Evolutionary conservation across 2,113 vertebrate species (phyloP).

Genomic region (Mastomys natalensis): DNA sequence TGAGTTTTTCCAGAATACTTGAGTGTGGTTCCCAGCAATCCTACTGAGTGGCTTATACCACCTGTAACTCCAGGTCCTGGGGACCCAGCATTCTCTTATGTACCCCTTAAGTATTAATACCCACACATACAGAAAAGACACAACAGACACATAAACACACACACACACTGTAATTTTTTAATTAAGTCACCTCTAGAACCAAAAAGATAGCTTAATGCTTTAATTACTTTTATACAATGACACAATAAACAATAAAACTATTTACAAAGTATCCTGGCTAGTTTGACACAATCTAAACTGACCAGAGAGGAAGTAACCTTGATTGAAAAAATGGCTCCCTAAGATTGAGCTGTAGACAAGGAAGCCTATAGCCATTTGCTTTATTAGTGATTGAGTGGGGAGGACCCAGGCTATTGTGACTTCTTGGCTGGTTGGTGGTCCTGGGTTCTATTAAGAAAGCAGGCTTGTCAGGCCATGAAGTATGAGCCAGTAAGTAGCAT

Average conservation of each 20-base stretch:
- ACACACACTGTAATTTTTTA: not conserved
- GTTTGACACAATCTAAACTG: not conserved
- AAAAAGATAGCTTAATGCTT: conserved; percentile 30
- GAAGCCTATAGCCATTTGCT: not conserved
- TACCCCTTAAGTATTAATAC: not conserved
- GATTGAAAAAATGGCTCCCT: not conserved
- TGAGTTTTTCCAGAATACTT: not conserved
- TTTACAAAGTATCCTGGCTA: not conserved
- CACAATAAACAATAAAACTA: not conserved
- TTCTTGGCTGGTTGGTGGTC: not conserved
- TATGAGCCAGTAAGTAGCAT: not conserved
- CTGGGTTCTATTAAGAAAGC: not conserved
- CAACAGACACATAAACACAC: not conserved
- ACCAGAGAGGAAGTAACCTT: not conserved
- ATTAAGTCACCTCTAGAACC: conserved; percentile 30
- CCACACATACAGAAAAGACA: not conserved
- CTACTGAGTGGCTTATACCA: not conserved
- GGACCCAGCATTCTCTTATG: not conserved
- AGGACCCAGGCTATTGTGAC: not conserved
- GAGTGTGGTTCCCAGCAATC: not conserved
- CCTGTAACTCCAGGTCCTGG: not conserved
- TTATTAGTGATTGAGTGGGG: not conserved
- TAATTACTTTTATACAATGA: conserved; percentile 12
- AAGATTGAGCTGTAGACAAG: not conserved
- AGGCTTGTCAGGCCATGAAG: not conserved